Evolutionary conservation across 2,797 vertebrate species (phyloP), one percentile per base, ranked within the genome.

Genomic region (Prunella strophiata): DNA sequence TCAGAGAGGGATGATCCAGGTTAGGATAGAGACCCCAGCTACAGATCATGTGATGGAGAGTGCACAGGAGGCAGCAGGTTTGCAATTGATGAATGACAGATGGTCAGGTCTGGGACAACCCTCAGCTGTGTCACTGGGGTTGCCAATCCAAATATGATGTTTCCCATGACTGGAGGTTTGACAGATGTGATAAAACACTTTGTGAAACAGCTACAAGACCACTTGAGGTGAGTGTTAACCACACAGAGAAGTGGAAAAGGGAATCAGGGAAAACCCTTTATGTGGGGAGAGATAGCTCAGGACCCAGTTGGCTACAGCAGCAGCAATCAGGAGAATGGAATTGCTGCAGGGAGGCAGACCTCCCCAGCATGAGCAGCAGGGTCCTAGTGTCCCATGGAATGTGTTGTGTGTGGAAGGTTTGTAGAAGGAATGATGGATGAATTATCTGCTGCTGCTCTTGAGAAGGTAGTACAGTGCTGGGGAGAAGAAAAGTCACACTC

Each of bases 191-290:
- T 20, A 42, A 75, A 81, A 19, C 22, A 26, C 25, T 29, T 20
- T 16, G 40, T 21, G 25, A 5, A 27, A 32, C 47, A 73, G 8
- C 7, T 45, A n/a, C 20, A 13, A 29, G 3, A 43, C 13, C 0
- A 0, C 14, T 34, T 32, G 30, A 59, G 25, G 11, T 17, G 20
- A 29, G 25, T 3, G 3, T 32, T 54, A 34, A 23, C 10, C 25
- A 17, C 0, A 0, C 10, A 40, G 61, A 52, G 40, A 42, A 3
- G 26, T 0, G 1, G 15, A 32, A 23, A 43, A 32, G 21, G 15
- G 30, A 67, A 42, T 13, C 25, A 32, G 30, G 34, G 10, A 54
- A 67, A 13, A 34, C 15, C 7, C 12, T 27, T 16, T 11, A 9
- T 7, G 21, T 13, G 12, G 30, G 7, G 13, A 15, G 16, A 40